Percentiles rank a stretch among this genome's conserved stretches.
Conservation (phyloP, 2,113 vertebrate species). For the Sceloporus undulatus region DNA sequence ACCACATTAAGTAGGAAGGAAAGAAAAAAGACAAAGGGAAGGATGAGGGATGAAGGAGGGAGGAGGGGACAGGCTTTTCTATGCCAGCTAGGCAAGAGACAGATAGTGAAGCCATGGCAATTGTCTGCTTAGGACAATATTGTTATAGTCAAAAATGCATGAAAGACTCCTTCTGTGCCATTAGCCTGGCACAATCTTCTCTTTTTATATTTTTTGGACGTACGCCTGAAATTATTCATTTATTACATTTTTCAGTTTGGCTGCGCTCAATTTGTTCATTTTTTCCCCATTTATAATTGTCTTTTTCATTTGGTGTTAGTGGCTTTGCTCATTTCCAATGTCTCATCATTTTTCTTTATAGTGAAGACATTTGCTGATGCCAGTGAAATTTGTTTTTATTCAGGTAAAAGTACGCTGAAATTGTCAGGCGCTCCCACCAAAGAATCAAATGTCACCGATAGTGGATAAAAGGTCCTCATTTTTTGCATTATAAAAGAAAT, state of each 20-base stretch:
- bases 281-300: neutral
- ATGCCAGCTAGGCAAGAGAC: neutral
- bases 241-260: neutral
- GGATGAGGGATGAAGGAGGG: neutral
- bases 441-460: too few species aligned
- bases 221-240: neutral
- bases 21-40: constrained; percentile 1
- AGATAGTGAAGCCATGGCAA: neutral
- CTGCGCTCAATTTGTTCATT: neutral
- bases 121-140: neutral
- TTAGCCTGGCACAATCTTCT: neutral
- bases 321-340: neutral
- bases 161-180: neutral
- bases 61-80: neutral
- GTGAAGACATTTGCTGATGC: neutral
- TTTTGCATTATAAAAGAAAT: too few species aligned
- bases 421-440: too few species aligned
- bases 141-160: neutral
- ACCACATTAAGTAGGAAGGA: neutral
- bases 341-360: neutral
- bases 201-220: neutral
- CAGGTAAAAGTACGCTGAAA: too few species aligned
- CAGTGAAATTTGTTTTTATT: too few species aligned
- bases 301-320: neutral
- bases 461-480: too few species aligned